Evolutionary conservation across 2,888 invertebrate species (phyloP).

Genomic region (Muscina levida): DNA sequence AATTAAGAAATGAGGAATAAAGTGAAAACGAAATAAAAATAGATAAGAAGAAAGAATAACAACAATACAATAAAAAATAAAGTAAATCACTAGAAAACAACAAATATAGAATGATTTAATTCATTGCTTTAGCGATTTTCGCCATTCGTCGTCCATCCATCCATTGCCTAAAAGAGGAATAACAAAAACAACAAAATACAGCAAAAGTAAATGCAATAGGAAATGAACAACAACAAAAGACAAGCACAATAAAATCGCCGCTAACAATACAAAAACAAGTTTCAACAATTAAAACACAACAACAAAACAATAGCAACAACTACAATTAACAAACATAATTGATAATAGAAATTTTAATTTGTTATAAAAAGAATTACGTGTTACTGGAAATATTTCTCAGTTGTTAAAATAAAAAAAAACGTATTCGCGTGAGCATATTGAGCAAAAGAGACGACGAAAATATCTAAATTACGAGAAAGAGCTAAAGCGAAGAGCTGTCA

Average conservation of each 20-base stretch:
- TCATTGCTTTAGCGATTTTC: too few relatives aligned
- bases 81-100: conserved; percentile 17
- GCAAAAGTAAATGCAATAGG: background rate
- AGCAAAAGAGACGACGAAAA: background rate
- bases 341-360: too few relatives aligned
- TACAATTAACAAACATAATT: too few relatives aligned
- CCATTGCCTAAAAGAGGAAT: conserved; percentile 14
- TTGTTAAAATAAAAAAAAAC: too few relatives aligned
- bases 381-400: conserved; percentile 27
- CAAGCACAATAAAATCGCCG: too few relatives aligned
- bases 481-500: too few relatives aligned
- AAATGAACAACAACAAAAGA: too few relatives aligned
- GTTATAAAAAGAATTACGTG: conserved; percentile 36
- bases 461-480: too few relatives aligned
- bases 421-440: background rate
- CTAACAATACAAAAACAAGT: too few relatives aligned
- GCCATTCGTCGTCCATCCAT: too few relatives aligned
- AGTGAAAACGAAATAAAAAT: conserved; percentile 50
- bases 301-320: too few relatives aligned
- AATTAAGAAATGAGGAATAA: conserved; percentile 48
- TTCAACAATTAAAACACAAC: too few relatives aligned
- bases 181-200: background rate
- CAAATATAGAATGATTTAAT: background rate
- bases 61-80: conserved; percentile 37
- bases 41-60: background rate